phyloP scores from a whole-genome alignment of 1,140 invertebrate species.

The Zeugodacus cucurbitae region DNA sequence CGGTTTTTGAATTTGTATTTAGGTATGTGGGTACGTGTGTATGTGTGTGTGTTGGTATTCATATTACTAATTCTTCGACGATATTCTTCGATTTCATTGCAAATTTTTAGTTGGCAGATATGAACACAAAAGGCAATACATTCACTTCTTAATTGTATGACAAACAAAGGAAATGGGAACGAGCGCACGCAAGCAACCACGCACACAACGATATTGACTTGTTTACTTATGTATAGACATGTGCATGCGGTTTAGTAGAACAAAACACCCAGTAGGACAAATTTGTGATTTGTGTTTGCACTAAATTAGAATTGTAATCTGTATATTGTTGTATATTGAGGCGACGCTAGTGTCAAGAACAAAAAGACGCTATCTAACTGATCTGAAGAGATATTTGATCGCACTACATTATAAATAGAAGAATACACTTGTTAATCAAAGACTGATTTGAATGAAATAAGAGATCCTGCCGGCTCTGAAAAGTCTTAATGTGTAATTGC shows the following conservation, averaged over 20 bases:
- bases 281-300: too few species aligned
- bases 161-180: conserved; percentile 16
- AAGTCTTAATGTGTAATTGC: too few species aligned
- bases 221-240: neutral
- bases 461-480: too few species aligned
- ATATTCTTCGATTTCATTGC: conserved; percentile 17
- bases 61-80: neutral
- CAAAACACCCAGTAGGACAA: neutral
- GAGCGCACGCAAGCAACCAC: neutral
- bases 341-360: too few species aligned
- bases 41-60: neutral
- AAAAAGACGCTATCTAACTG: too few species aligned
- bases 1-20: neutral
- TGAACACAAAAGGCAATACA: neutral
- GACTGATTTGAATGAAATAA: too few species aligned
- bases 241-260: neutral
- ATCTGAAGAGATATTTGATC: too few species aligned
- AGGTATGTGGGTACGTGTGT: neutral
- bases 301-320: too few species aligned
- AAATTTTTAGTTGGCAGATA: neutral
- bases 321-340: too few species aligned
- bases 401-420: too few species aligned
- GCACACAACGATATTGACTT: neutral
- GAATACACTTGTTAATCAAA: too few species aligned
- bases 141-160: conserved; percentile 25